These are phyloP conservation scores for Apteryx owenii DNA, from an alignment of 2,113 vertebrate species.

Conservation along the genomic window DNA sequence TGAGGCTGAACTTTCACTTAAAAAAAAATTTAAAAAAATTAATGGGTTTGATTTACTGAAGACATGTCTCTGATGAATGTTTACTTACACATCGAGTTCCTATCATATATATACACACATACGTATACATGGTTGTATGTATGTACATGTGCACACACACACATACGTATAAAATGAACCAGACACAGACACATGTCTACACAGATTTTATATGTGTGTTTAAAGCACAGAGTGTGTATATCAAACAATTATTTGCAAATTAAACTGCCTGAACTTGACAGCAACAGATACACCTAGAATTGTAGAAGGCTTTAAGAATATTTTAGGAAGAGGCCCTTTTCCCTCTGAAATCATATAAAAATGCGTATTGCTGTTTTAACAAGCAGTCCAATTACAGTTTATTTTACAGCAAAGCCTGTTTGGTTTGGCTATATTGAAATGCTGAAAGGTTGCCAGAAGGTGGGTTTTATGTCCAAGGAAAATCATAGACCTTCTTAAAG, in stretches of 20 bases:
- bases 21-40: neutral
- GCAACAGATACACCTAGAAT: neutral
- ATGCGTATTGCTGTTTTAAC: neutral
- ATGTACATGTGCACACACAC: rapidly evolving
- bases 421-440: neutral
- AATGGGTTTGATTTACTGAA: neutral
- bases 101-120: neutral
- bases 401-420: neutral
- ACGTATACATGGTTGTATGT: neutral
- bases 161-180: neutral
- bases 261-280: neutral
- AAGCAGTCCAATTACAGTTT: neutral
- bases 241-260: neutral
- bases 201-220: neutral
- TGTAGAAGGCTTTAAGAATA: neutral
- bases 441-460: neutral
- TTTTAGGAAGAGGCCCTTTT: neutral
- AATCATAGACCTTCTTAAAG: neutral
- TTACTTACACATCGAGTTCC: neutral
- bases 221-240: neutral
- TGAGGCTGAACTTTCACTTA: neutral
- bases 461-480: neutral
- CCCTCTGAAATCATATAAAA: neutral
- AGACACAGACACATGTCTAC: neutral
- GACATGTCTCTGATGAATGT: neutral